Percentiles rank a stretch among this genome's conserved stretches.
Conservation (phyloP, 2,113 vertebrate genomes). For the Ciconia maguari region DNA sequence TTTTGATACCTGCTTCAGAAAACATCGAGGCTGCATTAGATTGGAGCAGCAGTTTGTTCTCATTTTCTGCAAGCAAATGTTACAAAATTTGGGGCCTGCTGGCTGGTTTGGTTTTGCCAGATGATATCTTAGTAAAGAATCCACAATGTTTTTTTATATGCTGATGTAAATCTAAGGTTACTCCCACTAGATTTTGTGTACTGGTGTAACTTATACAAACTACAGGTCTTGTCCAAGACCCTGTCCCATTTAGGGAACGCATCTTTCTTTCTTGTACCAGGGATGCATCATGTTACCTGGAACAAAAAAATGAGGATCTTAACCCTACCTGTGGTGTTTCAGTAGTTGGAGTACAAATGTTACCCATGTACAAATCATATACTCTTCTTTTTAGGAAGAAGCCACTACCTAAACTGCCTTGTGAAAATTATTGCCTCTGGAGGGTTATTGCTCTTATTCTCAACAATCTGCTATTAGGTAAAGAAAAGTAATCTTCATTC, state of each 20-base stretch:
- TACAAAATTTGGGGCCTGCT: not conserved
- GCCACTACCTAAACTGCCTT: not conserved
- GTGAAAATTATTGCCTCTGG: not conserved
- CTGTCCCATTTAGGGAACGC: accelerated
- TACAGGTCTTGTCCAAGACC: no score
- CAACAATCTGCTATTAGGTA: not conserved
- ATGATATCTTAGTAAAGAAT: not conserved
- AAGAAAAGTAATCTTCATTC: not conserved
- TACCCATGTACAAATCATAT: not conserved
- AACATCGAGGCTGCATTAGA: accelerated
- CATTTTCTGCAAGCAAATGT: not conserved
- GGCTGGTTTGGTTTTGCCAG: not conserved
- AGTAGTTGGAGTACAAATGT: not conserved
- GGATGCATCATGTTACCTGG: no score
- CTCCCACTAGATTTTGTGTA: not conserved
- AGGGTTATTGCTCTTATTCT: not conserved
- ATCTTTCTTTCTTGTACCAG: not conserved
- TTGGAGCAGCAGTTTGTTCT: not conserved
- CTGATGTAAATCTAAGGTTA: not conserved
- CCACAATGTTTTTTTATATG: not conserved
- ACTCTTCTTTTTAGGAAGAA: not conserved
- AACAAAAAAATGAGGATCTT: not conserved
- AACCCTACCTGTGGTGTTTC: not conserved
- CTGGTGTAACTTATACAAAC: not conserved
- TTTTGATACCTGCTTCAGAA: not conserved